These are phyloP conservation scores for Poecilia gillii DNA, from an alignment of 2,797 vertebrate genomes.

Conservation along the genomic window DNA sequence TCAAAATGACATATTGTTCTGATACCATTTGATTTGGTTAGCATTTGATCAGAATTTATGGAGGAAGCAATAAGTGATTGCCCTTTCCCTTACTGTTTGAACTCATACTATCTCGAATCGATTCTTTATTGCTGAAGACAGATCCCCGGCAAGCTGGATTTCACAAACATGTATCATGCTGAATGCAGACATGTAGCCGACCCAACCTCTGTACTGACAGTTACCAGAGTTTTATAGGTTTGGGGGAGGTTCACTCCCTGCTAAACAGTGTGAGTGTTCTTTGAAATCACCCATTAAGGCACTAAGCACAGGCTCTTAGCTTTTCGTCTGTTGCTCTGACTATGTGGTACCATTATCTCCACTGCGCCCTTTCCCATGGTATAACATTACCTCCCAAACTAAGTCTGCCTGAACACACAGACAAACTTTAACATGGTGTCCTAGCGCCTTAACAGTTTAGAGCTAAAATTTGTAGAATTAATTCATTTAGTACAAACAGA, in stretches of 20 bases:
- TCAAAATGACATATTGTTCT: not conserved
- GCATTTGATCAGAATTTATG: not conserved
- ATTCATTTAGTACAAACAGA: not conserved
- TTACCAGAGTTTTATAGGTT: slow-evolving; percentile 69
- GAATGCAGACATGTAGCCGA: slow-evolving; percentile 35
- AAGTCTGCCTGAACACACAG: slow-evolving; percentile 14
- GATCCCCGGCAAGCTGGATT: slow-evolving; percentile 1
- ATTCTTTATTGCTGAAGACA: slow-evolving; percentile 22
- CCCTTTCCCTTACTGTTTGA: not conserved
- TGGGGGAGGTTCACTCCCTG: slow-evolving; percentile 64
- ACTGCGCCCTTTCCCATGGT: slow-evolving; percentile 67
- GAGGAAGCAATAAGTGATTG: not conserved
- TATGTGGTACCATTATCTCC: slow-evolving; percentile 73
- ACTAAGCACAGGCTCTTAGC: slow-evolving; percentile 74
- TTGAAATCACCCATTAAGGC: slow-evolving; percentile 76
- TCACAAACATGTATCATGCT: not conserved
- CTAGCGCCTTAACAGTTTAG: not conserved
- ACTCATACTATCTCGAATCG: not conserved
- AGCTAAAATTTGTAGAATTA: not conserved
- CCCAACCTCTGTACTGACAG: slow-evolving; percentile 45
- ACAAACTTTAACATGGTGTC: not conserved
- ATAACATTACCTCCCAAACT: slow-evolving; percentile 63
- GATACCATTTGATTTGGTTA: not conserved
- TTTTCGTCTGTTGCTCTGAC: slow-evolving; percentile 57
- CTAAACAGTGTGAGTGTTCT: slow-evolving; percentile 74